Evolutionary conservation across 2,113 vertebrate genomes (phyloP).

Genomic region (Crypturellus undulatus): DNA sequence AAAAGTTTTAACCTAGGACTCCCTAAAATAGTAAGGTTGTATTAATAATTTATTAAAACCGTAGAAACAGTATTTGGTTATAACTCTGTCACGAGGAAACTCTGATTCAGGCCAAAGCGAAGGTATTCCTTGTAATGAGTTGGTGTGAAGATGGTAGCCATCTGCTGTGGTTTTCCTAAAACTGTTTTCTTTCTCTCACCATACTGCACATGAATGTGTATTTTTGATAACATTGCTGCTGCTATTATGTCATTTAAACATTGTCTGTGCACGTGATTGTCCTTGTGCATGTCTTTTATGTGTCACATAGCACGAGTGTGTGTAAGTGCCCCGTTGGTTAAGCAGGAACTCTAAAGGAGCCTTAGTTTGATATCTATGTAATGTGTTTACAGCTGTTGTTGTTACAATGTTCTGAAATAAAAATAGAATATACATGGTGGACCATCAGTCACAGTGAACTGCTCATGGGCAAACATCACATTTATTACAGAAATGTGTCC

Average conservation of each 20-base stretch:
- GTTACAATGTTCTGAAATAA: not conserved
- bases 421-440: not conserved
- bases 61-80: not conserved
- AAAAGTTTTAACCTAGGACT: not conserved
- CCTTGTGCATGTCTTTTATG: fast-evolving
- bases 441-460: not conserved
- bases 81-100: not conserved
- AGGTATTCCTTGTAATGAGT: not conserved
- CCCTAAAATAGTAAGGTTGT: slow-evolving; percentile 22
- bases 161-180: not conserved
- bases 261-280: not conserved
- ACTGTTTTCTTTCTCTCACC: not conserved
- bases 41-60: slow-evolving; percentile 33
- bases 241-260: not conserved
- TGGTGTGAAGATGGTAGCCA: not conserved
- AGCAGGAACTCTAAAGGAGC: not conserved
- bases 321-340: not conserved
- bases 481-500: not conserved
- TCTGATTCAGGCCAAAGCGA: not conserved
- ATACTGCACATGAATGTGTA: not conserved
- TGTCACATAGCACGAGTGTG: not conserved
- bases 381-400: not conserved
- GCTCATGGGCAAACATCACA: not conserved
- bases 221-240: not conserved
- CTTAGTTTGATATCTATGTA: not conserved